Evolutionary conservation across 2,113 vertebrate genomes (phyloP).

Genomic region (Leptosomus discolor): DNA sequence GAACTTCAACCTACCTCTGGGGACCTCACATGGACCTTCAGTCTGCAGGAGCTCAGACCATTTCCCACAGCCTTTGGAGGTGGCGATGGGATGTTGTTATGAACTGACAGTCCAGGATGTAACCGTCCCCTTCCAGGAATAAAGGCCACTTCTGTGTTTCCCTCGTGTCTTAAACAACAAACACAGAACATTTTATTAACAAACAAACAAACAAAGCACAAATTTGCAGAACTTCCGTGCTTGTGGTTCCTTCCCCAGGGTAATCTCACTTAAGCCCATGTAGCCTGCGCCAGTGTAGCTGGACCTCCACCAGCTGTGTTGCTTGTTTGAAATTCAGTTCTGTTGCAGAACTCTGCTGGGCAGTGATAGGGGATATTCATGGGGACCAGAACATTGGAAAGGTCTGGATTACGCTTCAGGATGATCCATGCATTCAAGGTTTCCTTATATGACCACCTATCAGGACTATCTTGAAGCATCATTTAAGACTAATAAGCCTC

Average conservation of each 20-base stretch:
- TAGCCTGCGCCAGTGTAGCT: background rate
- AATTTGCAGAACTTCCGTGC: background rate
- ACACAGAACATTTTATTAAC: background rate
- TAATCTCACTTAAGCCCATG: background rate
- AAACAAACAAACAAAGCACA: background rate
- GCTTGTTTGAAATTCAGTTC: background rate
- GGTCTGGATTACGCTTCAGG: background rate
- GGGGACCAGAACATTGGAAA: background rate
- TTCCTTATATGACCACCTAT: background rate
- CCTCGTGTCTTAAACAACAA: conserved; percentile 76
- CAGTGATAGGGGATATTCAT: background rate
- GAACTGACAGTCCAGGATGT: conserved; percentile 70
- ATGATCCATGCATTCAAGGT: background rate
- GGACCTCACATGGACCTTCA: conserved; percentile 82
- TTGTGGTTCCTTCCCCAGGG: background rate
- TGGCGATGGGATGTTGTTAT: conserved; percentile 65
- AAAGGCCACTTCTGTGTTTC: conserved; percentile 84
- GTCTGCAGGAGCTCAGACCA: conserved; percentile 73
- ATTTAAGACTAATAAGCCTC: background rate
- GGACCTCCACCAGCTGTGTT: background rate
- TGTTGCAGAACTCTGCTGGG: background rate
- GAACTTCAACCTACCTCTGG: conserved; percentile 79
- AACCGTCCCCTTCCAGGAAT: conserved; percentile 82
- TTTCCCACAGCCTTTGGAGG: conserved; percentile 72
- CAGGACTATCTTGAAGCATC: background rate